Conservation (phyloP, 2,797 vertebrate genomes). For the Fundulus diaphanus region DNA sequence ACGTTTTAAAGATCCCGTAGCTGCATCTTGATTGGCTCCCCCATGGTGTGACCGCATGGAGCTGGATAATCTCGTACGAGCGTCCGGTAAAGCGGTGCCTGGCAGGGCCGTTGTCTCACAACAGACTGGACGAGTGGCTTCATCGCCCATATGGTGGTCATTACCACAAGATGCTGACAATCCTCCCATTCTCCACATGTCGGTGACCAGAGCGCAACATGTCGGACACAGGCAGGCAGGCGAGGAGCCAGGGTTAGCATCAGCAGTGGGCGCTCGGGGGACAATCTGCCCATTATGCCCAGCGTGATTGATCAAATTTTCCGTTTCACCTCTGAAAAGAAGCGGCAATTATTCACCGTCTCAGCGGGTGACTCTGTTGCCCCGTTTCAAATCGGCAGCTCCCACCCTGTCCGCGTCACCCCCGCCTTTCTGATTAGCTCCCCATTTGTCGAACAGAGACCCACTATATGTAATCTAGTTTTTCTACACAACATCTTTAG, state of each 20-base stretch:
- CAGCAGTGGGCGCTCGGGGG: constrained; percentile 25
- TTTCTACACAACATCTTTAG: constrained; percentile 54
- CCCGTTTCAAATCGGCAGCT: constrained; percentile 1
- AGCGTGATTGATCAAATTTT: constrained; percentile 40
- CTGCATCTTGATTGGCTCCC: constrained; percentile 54
- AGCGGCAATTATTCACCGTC: constrained; percentile 52
- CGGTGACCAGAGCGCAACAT: constrained; percentile 66
- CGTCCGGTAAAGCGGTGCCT: constrained; percentile 55
- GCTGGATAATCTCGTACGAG: constrained; percentile 33
- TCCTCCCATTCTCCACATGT: constrained; percentile 74
- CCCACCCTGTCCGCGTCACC: background rate
- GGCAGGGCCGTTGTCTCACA: constrained; percentile 46
- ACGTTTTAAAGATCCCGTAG: constrained; percentile 38
- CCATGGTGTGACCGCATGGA: constrained; percentile 46
- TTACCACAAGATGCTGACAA: constrained; percentile 72
- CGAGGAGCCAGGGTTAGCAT: constrained; percentile 33
- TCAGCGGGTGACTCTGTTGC: constrained; percentile 55
- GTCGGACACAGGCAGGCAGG: constrained; percentile 46
- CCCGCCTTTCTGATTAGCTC: constrained; percentile 49
- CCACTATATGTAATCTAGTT: constrained; percentile 70
- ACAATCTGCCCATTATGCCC: constrained; percentile 69
- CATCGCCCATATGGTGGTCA: constrained; percentile 70
- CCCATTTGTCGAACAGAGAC: constrained; percentile 70
- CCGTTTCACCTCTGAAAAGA: constrained; percentile 56
- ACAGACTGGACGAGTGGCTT: constrained; percentile 50